These are phyloP conservation scores for Lanius ludovicianus DNA, from an alignment of 2,113 vertebrate genomes.

Conservation along the genomic window DNA sequence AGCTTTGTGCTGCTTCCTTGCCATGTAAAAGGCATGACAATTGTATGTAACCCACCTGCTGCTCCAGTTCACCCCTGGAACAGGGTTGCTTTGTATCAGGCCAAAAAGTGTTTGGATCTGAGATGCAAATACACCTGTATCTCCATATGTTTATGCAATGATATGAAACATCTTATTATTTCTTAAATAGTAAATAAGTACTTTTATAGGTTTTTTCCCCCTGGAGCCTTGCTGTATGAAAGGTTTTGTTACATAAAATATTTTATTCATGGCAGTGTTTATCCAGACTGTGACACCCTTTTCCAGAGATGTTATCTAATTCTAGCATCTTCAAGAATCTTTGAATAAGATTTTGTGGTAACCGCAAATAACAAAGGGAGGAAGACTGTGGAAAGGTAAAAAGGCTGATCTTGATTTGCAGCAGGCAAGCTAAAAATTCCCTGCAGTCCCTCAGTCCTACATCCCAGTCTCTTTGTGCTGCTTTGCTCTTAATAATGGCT, in stretches of 20 bases:
- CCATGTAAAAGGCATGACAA: background rate
- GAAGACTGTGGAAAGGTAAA: slow-evolving; percentile 20
- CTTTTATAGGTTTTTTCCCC: background rate
- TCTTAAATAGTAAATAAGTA: background rate
- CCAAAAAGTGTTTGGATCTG: background rate
- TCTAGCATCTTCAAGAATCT: slow-evolving; percentile 1
- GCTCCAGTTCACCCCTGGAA: background rate
- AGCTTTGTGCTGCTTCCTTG: background rate
- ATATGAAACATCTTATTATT: background rate
- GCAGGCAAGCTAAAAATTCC: background rate
- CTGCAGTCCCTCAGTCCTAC: background rate
- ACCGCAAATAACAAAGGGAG: background rate
- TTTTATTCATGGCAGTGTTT: background rate
- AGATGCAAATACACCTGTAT: background rate
- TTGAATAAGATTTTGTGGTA: background rate
- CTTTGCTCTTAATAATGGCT: background rate
- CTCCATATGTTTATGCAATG: background rate
- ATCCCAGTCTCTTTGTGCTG: background rate
- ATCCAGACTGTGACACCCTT: background rate
- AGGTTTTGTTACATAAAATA: background rate
- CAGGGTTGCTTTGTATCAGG: background rate
- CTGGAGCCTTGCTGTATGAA: background rate
- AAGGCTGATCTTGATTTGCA: slow-evolving; percentile 29
- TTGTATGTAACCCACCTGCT: background rate
- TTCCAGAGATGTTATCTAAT: background rate